Evolutionary conservation across 2,888 invertebrate genomes (phyloP), one percentile per base, ranked within the genome.

Genomic region (Coleophora deauratella): DNA sequence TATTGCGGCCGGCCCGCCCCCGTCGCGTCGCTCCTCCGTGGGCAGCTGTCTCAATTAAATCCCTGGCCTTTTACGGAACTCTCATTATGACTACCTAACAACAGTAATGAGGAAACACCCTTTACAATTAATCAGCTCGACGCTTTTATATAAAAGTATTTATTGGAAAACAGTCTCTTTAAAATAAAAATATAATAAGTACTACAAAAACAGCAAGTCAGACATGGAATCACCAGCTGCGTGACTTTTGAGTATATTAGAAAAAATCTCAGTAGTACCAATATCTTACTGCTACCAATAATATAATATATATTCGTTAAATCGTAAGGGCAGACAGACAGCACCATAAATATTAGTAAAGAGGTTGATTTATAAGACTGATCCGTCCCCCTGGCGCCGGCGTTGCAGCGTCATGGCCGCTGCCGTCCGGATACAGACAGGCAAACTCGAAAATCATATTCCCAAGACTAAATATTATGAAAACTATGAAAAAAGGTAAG

Each of bases 1-100:
- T 64, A 59, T 61, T 57, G 54, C 50, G 55, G 52, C 59, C 59
- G 57, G 49, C 53, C 9, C 55, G 59, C 55, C 54, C 52, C 59
- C 53, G 49, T 59, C 51, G 47, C 64, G 64, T 59, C 66, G 21
- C 21, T 70, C 58, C 62, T 13, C 27, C 33, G 15, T 9, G 30
- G 21, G 15, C 35, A 28, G 35, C 41, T 35, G 53, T 62, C 63
- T 56, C 63, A 73, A 81, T 79, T 80, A 82, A 79, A 76, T 74
- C 72, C 62, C 53, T 62, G 71, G 69, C 72, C 74, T 73, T 61
- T 68, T 64, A 57, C 48, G 50, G 62, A 59, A 59, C 60, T 69
- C 72, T 77, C 79, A 77, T 76, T 76, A 75, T 63, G 59, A 63
- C 62, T 66, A 66, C 68, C 67, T 67, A 66, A 67, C 60, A 55